Evolutionary conservation across 2,113 vertebrate genomes (phyloP).

Genomic region (Rhipidura dahli): DNA sequence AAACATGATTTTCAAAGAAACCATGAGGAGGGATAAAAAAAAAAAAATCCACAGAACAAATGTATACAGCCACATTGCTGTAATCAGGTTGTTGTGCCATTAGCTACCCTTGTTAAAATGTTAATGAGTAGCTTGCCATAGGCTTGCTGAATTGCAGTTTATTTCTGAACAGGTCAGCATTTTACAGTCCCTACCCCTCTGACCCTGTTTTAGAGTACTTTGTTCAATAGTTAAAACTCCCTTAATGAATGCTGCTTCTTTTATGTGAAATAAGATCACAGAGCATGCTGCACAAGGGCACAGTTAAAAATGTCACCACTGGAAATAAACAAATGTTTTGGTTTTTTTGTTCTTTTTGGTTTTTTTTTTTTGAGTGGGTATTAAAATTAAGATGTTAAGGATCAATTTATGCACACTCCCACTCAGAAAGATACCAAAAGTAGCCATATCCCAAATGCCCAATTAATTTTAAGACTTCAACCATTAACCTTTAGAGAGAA

Average conservation of each 20-base stretch:
- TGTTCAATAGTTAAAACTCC: constrained; percentile 6
- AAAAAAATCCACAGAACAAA: background rate
- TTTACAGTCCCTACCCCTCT: constrained; percentile 13
- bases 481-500: background rate
- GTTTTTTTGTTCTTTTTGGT: no score
- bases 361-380: background rate
- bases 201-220: constrained; percentile 12
- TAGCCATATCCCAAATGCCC: background rate
- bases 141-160: constrained; percentile 57
- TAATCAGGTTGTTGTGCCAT: constrained; percentile 31
- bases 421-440: background rate
- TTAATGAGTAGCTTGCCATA: constrained; percentile 54
- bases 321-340: background rate
- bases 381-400: background rate
- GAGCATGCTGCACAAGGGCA: background rate
- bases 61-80: background rate
- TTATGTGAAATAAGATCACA: background rate
- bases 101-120: constrained; percentile 57
- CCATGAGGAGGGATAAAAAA: background rate
- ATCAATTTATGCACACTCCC: background rate
- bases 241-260: background rate
- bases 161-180: constrained; percentile 45
- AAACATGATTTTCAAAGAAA: background rate
- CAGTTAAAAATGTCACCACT: background rate
- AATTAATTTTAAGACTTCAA: background rate